phyloP scores from a whole-genome alignment of 2,797 vertebrate genomes.

The Argya squamiceps region DNA sequence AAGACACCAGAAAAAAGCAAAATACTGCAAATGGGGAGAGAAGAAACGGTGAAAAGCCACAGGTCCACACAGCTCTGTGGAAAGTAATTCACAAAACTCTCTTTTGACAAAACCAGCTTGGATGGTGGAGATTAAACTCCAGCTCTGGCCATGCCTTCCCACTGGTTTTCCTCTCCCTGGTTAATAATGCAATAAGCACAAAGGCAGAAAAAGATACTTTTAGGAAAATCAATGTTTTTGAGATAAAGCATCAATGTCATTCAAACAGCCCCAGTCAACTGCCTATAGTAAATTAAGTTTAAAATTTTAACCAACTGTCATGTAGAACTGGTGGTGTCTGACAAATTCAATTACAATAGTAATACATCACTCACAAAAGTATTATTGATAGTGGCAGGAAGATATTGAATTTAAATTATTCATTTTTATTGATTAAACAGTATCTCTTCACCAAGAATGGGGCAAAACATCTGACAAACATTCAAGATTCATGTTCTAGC shows the following conservation, averaged over 20 bases:
- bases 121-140: neutral
- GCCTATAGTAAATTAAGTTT: conserved; percentile 81
- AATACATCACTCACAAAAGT: conserved; percentile 81
- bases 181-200: conserved; percentile 70
- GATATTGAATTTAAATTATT: conserved; percentile 88
- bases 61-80: neutral
- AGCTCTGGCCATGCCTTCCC: neutral
- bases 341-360: conserved; percentile 82
- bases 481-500: conserved; percentile 62
- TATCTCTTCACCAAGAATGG: conserved; percentile 70
- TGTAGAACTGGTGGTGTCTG: conserved; percentile 76
- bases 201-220: conserved; percentile 68
- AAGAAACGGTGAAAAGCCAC: neutral
- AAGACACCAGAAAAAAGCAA: neutral
- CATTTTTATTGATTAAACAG: conserved; percentile 82
- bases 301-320: conserved; percentile 79
- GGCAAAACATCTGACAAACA: conserved; percentile 68
- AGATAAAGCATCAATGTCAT: conserved; percentile 76
- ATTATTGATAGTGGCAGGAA: conserved; percentile 82
- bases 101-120: neutral
- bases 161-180: conserved; percentile 1
- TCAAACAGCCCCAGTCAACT: conserved; percentile 67
- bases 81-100: neutral
- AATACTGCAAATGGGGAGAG: neutral
- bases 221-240: conserved; percentile 76